phyloP scores from a whole-genome alignment of 1,140 invertebrate species.

The Habropoda laboriosa region DNA sequence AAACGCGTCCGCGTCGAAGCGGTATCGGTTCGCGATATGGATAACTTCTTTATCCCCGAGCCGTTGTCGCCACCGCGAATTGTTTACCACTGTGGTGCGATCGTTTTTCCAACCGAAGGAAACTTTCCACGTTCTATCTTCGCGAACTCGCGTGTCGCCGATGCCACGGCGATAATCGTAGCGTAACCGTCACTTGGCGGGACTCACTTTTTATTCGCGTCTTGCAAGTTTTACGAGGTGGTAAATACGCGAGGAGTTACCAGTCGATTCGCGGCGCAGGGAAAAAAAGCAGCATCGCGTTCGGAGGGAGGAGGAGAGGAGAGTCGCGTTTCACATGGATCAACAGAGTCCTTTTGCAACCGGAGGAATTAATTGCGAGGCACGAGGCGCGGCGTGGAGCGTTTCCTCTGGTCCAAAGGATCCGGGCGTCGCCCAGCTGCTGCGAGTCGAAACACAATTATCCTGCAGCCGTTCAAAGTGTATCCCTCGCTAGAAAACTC shows the following conservation, averaged over 20 bases:
- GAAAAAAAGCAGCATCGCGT: background rate
- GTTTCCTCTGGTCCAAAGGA: background rate
- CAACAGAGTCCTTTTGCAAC: constrained; percentile 3
- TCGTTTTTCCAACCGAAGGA: no score
- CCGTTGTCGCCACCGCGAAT: background rate
- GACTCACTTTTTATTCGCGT: background rate
- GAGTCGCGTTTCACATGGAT: constrained; percentile 7
- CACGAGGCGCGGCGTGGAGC: background rate
- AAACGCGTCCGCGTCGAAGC: background rate
- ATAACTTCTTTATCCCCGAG: background rate
- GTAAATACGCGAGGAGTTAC: background rate
- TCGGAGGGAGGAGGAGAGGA: background rate
- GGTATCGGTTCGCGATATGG: background rate
- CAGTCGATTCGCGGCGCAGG: background rate
- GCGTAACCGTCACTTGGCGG: background rate
- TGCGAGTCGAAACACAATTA: background rate
- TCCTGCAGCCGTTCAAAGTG: background rate
- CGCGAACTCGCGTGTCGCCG: no score
- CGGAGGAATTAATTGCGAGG: constrained; percentile 22
- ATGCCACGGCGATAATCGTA: background rate
- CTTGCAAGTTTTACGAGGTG: background rate
- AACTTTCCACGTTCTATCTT: no score
- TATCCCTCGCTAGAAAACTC: background rate
- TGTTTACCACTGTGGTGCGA: background rate
- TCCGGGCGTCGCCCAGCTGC: background rate